A percentile compares a stretch with the other conserved stretches of the same genome.
Conservation (phyloP, 2,113 vertebrate species). For the Pavo muticus region DNA sequence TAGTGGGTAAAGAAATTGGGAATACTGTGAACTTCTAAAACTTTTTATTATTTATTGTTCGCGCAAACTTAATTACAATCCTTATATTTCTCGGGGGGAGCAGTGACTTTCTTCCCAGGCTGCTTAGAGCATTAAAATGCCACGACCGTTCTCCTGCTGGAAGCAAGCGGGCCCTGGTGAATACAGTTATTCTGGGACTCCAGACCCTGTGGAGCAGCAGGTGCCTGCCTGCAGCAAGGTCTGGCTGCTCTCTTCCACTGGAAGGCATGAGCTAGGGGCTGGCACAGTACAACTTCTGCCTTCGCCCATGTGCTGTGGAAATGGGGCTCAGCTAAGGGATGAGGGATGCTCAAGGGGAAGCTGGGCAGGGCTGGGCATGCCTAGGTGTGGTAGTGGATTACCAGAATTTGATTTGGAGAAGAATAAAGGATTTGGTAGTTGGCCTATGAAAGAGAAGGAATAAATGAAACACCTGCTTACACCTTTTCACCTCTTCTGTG, state of each 20-base stretch:
- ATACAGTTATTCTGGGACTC: background rate
- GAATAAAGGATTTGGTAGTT: background rate
- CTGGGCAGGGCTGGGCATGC: background rate
- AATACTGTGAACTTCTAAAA: background rate
- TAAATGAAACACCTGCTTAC: background rate
- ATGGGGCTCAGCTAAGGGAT: background rate
- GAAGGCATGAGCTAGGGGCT: accelerated
- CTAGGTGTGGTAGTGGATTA: background rate
- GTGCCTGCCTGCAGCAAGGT: background rate
- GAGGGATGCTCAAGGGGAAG: background rate
- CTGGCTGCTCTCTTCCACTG: background rate
- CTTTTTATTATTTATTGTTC: background rate
- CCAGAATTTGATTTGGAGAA: background rate
- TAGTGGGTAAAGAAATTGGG: background rate
- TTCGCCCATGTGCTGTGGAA: background rate
- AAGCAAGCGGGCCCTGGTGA: background rate
- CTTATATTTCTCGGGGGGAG: background rate
- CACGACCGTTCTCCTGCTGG: background rate
- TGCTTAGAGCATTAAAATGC: background rate
- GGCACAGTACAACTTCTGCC: accelerated
- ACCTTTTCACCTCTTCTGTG: background rate
- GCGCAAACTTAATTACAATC: background rate
- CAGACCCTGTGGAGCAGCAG: background rate
- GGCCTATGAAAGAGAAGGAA: background rate
- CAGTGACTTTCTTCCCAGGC: background rate